Evolutionary conservation across 2,888 invertebrate species (phyloP), one percentile per base, ranked within the genome.

Genomic region (Acheta domesticus): DNA sequence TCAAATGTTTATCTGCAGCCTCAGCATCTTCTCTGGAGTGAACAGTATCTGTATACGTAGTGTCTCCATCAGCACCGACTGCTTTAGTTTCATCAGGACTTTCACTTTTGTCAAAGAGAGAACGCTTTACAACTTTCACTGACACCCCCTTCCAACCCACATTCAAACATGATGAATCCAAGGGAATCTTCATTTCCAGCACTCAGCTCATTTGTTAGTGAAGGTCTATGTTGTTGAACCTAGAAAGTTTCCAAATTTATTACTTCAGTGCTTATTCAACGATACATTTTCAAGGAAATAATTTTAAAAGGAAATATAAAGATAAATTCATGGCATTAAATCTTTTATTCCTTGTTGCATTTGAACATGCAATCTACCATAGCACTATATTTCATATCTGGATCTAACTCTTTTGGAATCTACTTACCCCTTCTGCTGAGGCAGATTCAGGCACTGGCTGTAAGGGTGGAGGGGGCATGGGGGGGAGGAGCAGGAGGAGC

Each of bases 151-250:
- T 98, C 98, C 62, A 98, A 88, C 0, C 98, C 98, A 85, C 96
- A 96, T 87, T 98, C 98, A 85, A 97, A 97, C 97, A 98, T 98
- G 79, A 98, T 97, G 85, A 95, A 97, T 23, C 97, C 97, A 80
- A 96, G 89, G 80, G 92, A 91, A 83, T 91, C 92, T 81, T 93
- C 90, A 83, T 82, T 79, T 62, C 77, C 75, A 19, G 81, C 48
- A 76, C 49, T 48, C 49, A 76, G 19, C 14, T 84, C 84, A 79
- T 84, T 83, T 48, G 78, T 75, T 21, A 62, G 78, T 36, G 80
- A 75, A n/a, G 75, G 78, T 20, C 76, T 78, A 14, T 12, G 20
- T 49, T 76, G 77, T 5, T 75, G 80, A 75, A n/a, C 74, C 80
- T 80, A 49, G 12, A 76, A 78, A 23, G 75, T 36, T 2, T 1